These are phyloP conservation scores for Acrocephalus kingi DNA, from an alignment of 2,113 vertebrate species.

Conservation along the genomic window DNA sequence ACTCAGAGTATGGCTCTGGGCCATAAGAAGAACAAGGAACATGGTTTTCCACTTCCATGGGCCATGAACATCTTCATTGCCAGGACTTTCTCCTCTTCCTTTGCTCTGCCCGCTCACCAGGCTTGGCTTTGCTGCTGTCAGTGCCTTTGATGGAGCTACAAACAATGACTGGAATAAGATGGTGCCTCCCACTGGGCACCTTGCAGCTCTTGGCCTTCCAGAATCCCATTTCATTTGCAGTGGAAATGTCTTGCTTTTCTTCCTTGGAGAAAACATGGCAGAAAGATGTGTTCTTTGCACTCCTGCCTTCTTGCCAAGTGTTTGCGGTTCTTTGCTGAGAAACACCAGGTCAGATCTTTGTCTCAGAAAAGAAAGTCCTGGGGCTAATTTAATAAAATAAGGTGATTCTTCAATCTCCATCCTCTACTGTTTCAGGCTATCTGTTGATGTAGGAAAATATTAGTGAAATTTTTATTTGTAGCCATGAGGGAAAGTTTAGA, in stretches of 20 bases:
- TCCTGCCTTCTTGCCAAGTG: not conserved
- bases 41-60: not conserved
- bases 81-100: not conserved
- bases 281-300: not conserved
- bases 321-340: not conserved
- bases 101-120: not conserved
- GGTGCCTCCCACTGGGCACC: too few relatives aligned
- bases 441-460: constrained; percentile 36
- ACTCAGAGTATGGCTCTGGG: not conserved
- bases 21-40: not conserved
- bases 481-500: constrained; percentile 28
- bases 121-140: not conserved
- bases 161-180: not conserved
- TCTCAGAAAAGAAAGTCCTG: constrained; percentile 4
- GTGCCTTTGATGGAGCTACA: rapidly evolving
- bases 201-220: not conserved
- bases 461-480: constrained; percentile 46
- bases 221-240: not conserved
- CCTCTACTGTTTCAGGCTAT: constrained; percentile 37
- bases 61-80: not conserved
- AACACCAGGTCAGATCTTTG: not conserved
- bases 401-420: constrained; percentile 5
- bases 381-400: constrained; percentile 45
- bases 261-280: not conserved
- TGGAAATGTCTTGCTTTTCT: not conserved